Conservation (phyloP, 2,113 vertebrate genomes). For the Hipposideros armiger region DNA sequence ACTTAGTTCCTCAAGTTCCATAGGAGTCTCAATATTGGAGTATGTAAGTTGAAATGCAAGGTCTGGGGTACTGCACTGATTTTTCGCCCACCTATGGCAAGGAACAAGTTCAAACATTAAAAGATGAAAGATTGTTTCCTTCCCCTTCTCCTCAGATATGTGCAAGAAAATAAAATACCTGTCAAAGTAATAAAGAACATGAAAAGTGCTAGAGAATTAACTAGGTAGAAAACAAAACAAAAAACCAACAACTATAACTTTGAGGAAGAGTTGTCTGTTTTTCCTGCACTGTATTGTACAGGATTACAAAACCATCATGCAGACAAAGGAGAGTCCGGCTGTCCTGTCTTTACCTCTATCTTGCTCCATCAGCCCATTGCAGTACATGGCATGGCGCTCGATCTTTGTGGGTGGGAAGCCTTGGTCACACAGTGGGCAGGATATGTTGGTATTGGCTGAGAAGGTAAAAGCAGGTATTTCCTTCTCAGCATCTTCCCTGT, state of each 20-base stretch:
- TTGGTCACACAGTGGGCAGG: constrained; percentile 93
- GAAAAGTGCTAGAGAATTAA: constrained; percentile 42
- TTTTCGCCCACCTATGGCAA: constrained; percentile 10
- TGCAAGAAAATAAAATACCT: background rate
- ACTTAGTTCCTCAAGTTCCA: constrained; percentile 36
- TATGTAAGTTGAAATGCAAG: background rate
- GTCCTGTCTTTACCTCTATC: constrained; percentile 77
- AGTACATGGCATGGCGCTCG: constrained; percentile 94
- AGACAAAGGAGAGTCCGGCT: constrained; percentile 42
- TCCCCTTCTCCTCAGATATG: background rate
- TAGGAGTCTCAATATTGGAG: constrained; percentile 20
- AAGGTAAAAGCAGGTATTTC: constrained; percentile 55
- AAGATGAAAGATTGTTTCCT: constrained; percentile 30
- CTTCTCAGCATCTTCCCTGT: constrained; percentile 74
- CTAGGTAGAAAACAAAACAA: background rate
- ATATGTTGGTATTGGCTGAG: constrained; percentile 74
- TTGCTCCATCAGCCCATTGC: constrained; percentile 86
- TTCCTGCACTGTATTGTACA: background rate
- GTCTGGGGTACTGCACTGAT: background rate
- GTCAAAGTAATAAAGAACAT: constrained; percentile 40
- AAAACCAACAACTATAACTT: background rate
- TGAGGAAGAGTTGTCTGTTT: constrained; percentile 15
- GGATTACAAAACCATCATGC: constrained; percentile 55
- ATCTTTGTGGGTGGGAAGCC: constrained; percentile 89
- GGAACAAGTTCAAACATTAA: constrained; percentile 9